Percentiles rank a stretch among this genome's conserved stretches.
These are phyloP conservation scores for Tigriopus californicus DNA, from an alignment of 2,888 invertebrate genomes.

Conservation along the genomic window DNA sequence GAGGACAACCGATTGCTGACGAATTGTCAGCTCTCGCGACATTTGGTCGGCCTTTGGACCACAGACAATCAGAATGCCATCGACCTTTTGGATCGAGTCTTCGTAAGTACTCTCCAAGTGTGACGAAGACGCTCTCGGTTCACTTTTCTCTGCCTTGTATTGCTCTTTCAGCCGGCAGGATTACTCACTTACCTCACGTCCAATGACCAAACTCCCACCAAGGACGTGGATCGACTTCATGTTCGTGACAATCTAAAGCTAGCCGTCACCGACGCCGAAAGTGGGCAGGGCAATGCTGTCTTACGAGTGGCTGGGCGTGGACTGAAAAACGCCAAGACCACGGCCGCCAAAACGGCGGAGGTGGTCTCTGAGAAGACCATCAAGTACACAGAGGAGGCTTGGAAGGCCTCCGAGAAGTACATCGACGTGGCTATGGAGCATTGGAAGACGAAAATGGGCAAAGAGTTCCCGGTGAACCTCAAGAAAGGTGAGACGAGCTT, in stretches of 20 bases:
- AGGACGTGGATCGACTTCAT: conserved; percentile 32
- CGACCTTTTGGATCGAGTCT: conserved; percentile 60
- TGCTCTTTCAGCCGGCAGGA: conserved; percentile 58
- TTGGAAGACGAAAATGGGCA: conserved; percentile 45
- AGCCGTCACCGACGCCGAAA: conserved; percentile 53
- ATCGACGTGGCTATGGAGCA: conserved; percentile 54
- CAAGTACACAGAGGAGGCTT: conserved; percentile 20
- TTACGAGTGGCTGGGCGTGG: conserved; percentile 47
- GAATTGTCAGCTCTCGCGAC: conserved; percentile 75
- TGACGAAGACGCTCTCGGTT: no score
- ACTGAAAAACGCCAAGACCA: conserved; percentile 18
- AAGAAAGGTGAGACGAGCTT: background rate
- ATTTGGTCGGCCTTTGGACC: conserved; percentile 87
- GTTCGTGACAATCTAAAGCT: conserved; percentile 79
- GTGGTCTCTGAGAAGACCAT: conserved; percentile 2
- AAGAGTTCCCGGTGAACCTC: conserved; percentile 28
- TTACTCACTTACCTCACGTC: conserved; percentile 74
- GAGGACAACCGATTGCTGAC: conserved; percentile 42
- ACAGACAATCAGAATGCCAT: conserved; percentile 81
- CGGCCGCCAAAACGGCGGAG: conserved; percentile 31
- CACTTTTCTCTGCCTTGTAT: no score
- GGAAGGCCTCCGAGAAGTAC: conserved; percentile 59
- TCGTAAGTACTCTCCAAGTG: conserved; percentile 48
- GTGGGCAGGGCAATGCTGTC: conserved; percentile 29
- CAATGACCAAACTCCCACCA: conserved; percentile 51